Conservation (phyloP, 30 jellyfish, hydroid and myxozoan genomes). For the Aurelia sp. region DNA sequence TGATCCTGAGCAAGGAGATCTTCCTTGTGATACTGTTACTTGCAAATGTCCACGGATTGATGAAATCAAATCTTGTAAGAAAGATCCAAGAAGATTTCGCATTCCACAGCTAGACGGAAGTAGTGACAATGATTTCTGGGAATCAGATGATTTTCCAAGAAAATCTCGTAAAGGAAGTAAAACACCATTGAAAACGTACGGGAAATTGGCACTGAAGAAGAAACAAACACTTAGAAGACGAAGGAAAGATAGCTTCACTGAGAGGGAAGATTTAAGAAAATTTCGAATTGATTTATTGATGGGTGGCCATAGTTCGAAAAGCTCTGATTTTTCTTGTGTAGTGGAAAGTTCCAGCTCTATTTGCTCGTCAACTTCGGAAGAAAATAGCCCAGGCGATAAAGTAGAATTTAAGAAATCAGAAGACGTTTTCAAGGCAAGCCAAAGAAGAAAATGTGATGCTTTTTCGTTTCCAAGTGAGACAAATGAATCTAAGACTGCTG, state of each 20-base stretch:
- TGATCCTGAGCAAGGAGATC: neutral
- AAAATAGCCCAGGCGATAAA: neutral
- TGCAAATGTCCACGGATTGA: conserved; percentile 29
- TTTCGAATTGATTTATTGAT: neutral
- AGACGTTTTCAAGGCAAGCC: neutral
- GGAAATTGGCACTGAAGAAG: conserved; percentile 1
- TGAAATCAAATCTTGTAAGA: neutral
- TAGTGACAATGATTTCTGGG: conserved; percentile 70
- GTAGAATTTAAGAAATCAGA: neutral
- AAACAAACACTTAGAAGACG: neutral
- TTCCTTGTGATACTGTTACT: neutral
- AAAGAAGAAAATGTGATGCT: neutral
- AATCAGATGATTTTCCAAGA: conserved; percentile 2
- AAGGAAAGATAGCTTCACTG: neutral
- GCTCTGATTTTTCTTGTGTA: neutral
- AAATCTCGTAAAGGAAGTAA: conserved; percentile 1
- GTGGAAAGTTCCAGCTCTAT: neutral
- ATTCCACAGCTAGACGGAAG: conserved; percentile 87
- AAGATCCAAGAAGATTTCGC: neutral
- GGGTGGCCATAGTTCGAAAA: neutral
- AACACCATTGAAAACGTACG: conserved; percentile 49
- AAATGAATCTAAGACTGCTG: neutral
- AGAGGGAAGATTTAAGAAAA: neutral
- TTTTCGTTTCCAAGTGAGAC: neutral
- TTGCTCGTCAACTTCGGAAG: neutral